These are phyloP conservation scores for Oscarella lobularis DNA, from an alignment of 37 sponge, comb jelly and placozoan species.

Conservation along the genomic window DNA sequence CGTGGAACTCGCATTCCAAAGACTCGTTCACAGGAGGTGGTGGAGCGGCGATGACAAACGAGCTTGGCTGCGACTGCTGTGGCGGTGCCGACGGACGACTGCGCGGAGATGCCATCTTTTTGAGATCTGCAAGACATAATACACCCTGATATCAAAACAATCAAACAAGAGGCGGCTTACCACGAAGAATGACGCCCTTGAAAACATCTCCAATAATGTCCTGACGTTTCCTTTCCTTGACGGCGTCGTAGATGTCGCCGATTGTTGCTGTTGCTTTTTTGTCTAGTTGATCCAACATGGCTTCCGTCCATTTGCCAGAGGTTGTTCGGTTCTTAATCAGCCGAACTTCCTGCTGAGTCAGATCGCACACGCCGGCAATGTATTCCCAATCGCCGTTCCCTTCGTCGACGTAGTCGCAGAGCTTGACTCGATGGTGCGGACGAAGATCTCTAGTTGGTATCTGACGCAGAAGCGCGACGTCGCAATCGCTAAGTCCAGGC, in stretches of 20 bases:
- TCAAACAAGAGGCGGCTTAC: neutral
- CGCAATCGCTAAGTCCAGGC: no score
- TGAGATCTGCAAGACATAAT: no score
- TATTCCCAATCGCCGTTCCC: neutral
- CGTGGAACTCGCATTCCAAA: neutral
- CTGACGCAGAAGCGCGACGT: no score
- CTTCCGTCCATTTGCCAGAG: neutral
- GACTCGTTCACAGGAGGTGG: neutral
- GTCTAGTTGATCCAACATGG: neutral
- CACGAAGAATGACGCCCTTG: neutral
- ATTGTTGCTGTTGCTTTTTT: neutral
- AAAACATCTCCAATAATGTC: neutral
- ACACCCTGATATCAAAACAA: neutral
- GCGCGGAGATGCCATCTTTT: no score
- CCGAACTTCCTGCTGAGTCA: neutral
- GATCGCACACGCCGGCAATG: neutral
- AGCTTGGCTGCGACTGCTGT: no score
- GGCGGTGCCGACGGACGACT: no score
- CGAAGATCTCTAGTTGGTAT: neutral
- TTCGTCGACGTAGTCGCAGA: neutral
- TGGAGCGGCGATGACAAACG: neutral
- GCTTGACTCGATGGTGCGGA: neutral
- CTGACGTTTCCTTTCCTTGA: neutral
- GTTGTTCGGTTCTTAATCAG: neutral
- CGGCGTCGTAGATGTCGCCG: neutral